Conservation (phyloP, 2,888 invertebrate species). For the Neoascia interrupta region DNA sequence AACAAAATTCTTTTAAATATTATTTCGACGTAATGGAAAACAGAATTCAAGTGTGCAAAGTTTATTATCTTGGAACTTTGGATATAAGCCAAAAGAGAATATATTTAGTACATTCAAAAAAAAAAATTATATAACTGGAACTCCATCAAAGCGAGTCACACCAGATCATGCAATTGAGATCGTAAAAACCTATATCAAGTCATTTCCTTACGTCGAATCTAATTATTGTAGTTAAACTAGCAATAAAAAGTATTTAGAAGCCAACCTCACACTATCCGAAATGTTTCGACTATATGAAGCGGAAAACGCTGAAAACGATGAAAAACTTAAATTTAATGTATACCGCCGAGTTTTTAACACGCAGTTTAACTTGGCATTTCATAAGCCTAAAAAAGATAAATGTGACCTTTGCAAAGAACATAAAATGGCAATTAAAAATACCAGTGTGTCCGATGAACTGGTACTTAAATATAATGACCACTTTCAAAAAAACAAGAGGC, state of each 20-base stretch:
- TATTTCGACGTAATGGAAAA: background rate
- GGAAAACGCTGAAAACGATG: background rate
- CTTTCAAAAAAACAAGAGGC: background rate
- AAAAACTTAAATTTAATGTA: constrained; percentile 5
- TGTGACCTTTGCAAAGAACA: too few species aligned
- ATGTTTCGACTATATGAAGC: constrained; percentile 7
- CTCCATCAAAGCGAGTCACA: background rate
- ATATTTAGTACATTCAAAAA: background rate
- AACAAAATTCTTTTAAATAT: background rate
- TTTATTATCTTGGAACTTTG: constrained; percentile 1
- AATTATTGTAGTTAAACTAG: constrained; percentile 2
- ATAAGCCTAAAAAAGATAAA: too few species aligned
- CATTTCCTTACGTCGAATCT: background rate
- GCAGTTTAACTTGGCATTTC: constrained; percentile 11
- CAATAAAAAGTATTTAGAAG: background rate
- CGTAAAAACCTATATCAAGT: background rate
- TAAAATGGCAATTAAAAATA: background rate
- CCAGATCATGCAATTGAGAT: background rate
- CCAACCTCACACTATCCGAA: constrained; percentile 7
- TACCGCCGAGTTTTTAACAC: constrained; percentile 7
- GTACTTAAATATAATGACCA: background rate
- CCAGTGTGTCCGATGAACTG: background rate
- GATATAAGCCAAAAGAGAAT: background rate
- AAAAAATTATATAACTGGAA: constrained; percentile 1
- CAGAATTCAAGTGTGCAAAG: background rate